Evolutionary conservation across 2,113 vertebrate species (phyloP), one percentile per base, ranked within the genome.

Genomic region (Alligator mississippiensis): DNA sequence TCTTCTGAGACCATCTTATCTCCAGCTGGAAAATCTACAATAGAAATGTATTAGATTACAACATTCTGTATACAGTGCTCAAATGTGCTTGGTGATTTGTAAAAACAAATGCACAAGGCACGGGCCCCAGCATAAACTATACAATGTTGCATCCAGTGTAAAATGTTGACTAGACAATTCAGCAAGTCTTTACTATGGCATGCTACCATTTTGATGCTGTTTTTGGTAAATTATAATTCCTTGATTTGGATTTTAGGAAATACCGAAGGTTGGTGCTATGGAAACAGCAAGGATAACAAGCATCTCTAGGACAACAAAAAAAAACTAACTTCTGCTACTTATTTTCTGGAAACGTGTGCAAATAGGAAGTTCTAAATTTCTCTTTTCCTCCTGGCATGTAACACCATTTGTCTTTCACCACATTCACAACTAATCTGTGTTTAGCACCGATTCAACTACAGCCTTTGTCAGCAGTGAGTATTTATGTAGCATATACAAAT

Each of bases 271-370:
- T 74, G 93, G 81, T 85, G 93, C 94, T 80, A 90, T 93, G 91
- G 95, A 92, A 95, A 96, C 93, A 64, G 16, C 84, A 68, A 89
- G 94, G 90, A 82, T 93, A 92, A 94, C 87, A 30, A 77, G 54
- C 8, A 77, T 96, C 91, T 94, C 95, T 94, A 77, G 87, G 93
- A 93, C 93, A 95, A 97, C 96, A 72, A 63, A 83, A 88, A 88
- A 34, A 90, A 47, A 95, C 55, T 80, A 80, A 86, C 66, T 8
- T 30, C 54, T 88, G 78, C 80, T 78, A 94, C 93, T 18, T 2
- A 74, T 72, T 77, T 81, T 81, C 79, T 86, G 80, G 88, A n/a
- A 24, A 57, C 81, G 79, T 90, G 8, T 70, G 75, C 84, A 90
- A 47, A 47, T 6, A 93, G 68, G 59, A 79, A 59, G 28, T 82